A percentile compares a stretch with the other conserved stretches of the same genome.
These are phyloP conservation scores for Caenorhabditis tropicalis DNA, from an alignment of 1,140 invertebrate genomes.

Conservation along the genomic window DNA sequence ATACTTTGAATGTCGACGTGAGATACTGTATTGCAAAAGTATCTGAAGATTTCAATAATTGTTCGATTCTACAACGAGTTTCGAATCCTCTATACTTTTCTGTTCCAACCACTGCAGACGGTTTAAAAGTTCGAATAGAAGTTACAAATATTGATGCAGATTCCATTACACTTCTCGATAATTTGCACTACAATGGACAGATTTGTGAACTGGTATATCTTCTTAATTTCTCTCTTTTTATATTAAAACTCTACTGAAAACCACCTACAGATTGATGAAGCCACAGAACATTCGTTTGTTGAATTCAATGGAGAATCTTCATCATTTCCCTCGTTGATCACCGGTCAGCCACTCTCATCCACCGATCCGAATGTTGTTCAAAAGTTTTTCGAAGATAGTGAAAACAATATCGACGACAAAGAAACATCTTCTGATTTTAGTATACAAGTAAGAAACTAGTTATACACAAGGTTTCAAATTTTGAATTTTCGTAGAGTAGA, in stretches of 20 bases:
- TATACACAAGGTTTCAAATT: neutral
- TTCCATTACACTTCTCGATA: slow-evolving; percentile 50
- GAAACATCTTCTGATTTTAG: neutral
- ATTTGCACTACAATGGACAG: slow-evolving; percentile 52
- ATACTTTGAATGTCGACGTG: neutral
- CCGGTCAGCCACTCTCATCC: neutral
- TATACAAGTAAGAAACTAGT: neutral
- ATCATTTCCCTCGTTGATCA: neutral
- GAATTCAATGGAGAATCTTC: neutral
- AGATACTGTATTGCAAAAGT: neutral
- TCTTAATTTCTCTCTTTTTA: neutral
- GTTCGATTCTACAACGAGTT: neutral
- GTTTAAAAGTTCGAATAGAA: slow-evolving; percentile 43
- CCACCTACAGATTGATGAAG: neutral
- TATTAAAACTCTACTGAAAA: neutral
- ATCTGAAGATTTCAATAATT: neutral
- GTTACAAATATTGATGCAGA: slow-evolving; percentile 34
- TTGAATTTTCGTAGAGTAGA: neutral
- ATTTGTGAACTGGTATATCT: slow-evolving; percentile 51
- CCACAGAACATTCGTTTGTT: neutral
- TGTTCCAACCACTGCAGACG: slow-evolving; percentile 46
- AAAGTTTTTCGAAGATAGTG: slow-evolving; percentile 16
- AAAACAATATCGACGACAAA: neutral
- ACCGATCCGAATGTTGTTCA: neutral
- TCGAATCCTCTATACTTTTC: slow-evolving; percentile 46